phyloP scores from a whole-genome alignment of 2,113 vertebrate genomes.

The Dryoscopus gambensis region DNA sequence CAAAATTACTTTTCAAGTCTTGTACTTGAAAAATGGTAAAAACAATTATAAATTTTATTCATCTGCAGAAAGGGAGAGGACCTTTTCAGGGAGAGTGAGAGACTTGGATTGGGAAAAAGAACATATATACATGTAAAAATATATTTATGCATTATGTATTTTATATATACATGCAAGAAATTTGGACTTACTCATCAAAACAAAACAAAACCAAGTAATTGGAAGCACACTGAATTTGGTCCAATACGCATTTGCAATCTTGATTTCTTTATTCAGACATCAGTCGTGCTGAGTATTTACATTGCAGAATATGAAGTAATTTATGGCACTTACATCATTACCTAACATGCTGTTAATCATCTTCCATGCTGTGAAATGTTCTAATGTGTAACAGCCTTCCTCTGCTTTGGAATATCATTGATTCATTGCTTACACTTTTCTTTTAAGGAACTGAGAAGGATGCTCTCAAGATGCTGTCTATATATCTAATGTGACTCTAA shows the following conservation, averaged over 20 bases:
- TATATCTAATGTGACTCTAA: background rate
- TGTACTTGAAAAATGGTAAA: background rate
- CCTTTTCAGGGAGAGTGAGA: background rate
- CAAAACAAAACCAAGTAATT: background rate
- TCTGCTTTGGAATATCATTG: slow-evolving; percentile 11
- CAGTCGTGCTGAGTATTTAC: slow-evolving; percentile 51
- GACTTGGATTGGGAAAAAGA: background rate
- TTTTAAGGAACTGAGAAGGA: slow-evolving; percentile 15
- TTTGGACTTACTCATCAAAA: background rate
- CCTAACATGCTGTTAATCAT: slow-evolving; percentile 66
- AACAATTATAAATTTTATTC: background rate
- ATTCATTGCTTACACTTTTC: background rate
- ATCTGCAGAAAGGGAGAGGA: background rate
- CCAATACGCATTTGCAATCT: slow-evolving; percentile 12
- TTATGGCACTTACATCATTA: slow-evolving; percentile 65
- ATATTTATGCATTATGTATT: background rate
- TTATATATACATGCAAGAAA: background rate
- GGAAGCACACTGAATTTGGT: background rate
- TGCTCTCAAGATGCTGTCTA: slow-evolving; percentile 15
- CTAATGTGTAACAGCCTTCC: slow-evolving; percentile 1
- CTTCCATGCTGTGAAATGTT: slow-evolving; percentile 51
- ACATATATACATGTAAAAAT: background rate
- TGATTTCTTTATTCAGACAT: slow-evolving; percentile 43
- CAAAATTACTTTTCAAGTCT: background rate
- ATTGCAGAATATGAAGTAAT: slow-evolving; percentile 59